Conservation (phyloP, 1,140 invertebrate species). For the Ceratosolen fusciceps region DNA sequence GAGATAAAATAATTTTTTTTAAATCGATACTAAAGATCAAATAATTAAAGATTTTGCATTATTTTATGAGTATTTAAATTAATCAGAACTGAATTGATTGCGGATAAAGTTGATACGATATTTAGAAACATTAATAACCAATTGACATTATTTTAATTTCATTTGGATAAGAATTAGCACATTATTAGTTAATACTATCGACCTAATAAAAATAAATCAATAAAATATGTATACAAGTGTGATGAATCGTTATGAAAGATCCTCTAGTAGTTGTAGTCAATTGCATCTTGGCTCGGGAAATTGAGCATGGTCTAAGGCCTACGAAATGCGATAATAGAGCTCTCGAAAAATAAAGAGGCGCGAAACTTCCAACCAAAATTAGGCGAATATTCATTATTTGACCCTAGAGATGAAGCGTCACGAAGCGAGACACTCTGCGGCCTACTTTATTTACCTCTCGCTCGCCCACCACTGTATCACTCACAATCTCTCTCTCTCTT, state of each 20-base stretch:
- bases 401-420: constrained; percentile 24
- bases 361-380: neutral
- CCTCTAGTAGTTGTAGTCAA: neutral
- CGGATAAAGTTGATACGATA: too few relatives aligned
- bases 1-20: too few relatives aligned
- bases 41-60: too few relatives aligned
- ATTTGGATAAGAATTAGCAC: too few relatives aligned
- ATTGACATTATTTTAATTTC: too few relatives aligned
- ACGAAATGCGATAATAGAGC: constrained; percentile 5
- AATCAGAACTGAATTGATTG: too few relatives aligned
- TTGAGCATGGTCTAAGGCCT: neutral
- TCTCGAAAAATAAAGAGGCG: neutral
- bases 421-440: constrained; percentile 26
- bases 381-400: constrained; percentile 32
- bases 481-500: neutral
- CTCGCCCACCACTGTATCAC: too few relatives aligned
- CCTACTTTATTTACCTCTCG: constrained; percentile 16
- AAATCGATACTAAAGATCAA: too few relatives aligned
- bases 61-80: too few relatives aligned
- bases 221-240: neutral
- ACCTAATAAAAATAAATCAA: neutral
- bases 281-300: neutral
- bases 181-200: neutral
- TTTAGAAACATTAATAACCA: too few relatives aligned
- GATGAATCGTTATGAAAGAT: neutral